Conservation (phyloP, 1,140 invertebrate genomes). For the Eriosoma lanigerum region DNA sequence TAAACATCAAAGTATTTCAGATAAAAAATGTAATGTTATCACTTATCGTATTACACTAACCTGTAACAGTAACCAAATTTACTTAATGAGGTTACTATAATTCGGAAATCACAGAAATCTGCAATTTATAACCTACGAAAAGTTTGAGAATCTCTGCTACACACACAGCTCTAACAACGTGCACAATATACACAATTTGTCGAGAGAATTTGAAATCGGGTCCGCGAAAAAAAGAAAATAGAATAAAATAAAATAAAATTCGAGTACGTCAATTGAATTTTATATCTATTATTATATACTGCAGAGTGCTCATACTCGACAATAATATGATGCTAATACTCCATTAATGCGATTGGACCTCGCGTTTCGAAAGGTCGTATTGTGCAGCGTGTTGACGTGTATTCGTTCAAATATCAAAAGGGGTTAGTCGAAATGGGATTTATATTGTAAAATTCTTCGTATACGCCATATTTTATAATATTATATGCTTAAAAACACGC, state of each 20-base stretch:
- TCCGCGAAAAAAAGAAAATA: neutral
- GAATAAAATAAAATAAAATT: too few species aligned
- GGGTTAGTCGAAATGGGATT: constrained; percentile 3
- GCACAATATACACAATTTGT: neutral
- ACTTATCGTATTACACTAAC: too few species aligned
- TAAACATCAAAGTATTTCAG: too few species aligned
- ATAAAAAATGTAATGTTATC: too few species aligned
- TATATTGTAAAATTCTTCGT: neutral
- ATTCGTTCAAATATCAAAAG: constrained; percentile 1
- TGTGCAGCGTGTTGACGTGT: neutral
- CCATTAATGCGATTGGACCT: neutral
- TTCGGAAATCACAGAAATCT: too few species aligned
- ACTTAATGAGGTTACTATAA: too few species aligned
- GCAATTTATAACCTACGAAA: too few species aligned
- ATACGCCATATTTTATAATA: neutral
- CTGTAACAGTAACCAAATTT: too few species aligned
- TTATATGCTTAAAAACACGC: too few species aligned
- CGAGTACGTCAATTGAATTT: neutral
- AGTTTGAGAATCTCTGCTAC: too few species aligned
- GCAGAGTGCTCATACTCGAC: neutral
- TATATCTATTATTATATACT: neutral
- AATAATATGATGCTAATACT: neutral
- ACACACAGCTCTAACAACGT: too few species aligned
- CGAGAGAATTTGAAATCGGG: neutral
- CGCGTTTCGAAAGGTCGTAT: neutral